Conservation (phyloP, 2,797 vertebrate species). For the Poecile montanus region DNA sequence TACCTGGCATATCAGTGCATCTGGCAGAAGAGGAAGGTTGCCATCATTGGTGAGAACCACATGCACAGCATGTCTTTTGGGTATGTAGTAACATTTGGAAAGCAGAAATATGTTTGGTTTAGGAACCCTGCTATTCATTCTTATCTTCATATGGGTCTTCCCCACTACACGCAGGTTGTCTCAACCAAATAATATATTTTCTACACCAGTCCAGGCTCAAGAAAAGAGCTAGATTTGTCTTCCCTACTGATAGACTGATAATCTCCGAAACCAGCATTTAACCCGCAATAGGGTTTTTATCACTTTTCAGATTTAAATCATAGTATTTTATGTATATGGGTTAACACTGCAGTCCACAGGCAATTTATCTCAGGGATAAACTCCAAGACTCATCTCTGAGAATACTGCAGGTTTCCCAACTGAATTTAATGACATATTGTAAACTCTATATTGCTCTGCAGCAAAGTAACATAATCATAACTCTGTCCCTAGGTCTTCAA, state of each 20-base stretch:
- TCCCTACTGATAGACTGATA: background rate
- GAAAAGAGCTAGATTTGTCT: background rate
- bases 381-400: background rate
- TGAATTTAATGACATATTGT: background rate
- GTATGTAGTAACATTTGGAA: background rate
- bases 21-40: background rate
- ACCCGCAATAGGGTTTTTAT: background rate
- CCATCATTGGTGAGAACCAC: background rate
- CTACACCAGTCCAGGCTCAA: background rate
- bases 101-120: background rate
- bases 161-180: background rate
- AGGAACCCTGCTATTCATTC: background rate
- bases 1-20: background rate
- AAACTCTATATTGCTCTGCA: background rate
- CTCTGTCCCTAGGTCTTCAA: background rate
- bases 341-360: background rate
- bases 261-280: background rate
- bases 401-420: background rate
- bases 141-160: background rate
- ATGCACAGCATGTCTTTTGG: accelerated
- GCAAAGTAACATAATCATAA: background rate
- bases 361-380: background rate
- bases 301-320: background rate
- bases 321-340: background rate
- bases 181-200: background rate